Evolutionary conservation across 1,140 invertebrate species (phyloP).

Genomic region (Aphelenchoides fujianensis): DNA sequence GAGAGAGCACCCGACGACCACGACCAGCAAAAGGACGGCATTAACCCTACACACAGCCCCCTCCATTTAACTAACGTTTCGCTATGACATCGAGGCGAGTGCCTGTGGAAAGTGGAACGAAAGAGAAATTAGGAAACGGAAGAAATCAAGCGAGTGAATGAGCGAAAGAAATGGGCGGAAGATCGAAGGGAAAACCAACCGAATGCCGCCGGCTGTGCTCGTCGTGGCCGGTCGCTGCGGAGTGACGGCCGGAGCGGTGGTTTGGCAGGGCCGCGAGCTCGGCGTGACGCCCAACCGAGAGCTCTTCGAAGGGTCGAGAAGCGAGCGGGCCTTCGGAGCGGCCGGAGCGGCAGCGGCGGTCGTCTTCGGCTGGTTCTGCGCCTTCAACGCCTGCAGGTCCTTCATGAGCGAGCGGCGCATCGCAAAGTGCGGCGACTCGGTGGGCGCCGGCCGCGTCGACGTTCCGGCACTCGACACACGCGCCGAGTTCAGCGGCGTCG

Average conservation of each 20-base stretch:
- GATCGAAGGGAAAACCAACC: conserved; percentile 1
- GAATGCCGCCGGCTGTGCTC: not conserved
- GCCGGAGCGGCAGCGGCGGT: not conserved
- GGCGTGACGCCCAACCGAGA: not conserved
- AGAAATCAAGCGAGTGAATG: conserved; percentile 5
- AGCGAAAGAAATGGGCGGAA: not conserved
- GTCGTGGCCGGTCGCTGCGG: conserved; percentile 15
- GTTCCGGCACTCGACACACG: conserved; percentile 9
- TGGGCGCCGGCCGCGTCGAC: not conserved
- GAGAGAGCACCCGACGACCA: not conserved
- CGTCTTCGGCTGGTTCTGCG: conserved; percentile 26
- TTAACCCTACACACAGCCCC: no score
- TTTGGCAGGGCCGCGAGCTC: conserved; percentile 16
- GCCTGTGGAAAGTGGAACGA: conserved; percentile 36
- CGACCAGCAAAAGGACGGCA: no score
- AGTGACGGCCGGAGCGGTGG: not conserved
- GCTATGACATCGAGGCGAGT: conserved; percentile 42
- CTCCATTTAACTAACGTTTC: no score
- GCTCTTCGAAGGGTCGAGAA: conserved; percentile 20
- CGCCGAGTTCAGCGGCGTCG: not conserved
- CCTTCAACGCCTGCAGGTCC: conserved; percentile 31
- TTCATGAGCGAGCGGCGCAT: conserved; percentile 39
- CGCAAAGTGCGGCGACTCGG: conserved; percentile 4
- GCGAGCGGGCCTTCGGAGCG: conserved; percentile 8
- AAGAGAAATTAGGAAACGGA: conserved; percentile 12